Base-by-base conservation (phyloP, 2,888 invertebrate genomes). In the Euzetes globulus region DNA sequence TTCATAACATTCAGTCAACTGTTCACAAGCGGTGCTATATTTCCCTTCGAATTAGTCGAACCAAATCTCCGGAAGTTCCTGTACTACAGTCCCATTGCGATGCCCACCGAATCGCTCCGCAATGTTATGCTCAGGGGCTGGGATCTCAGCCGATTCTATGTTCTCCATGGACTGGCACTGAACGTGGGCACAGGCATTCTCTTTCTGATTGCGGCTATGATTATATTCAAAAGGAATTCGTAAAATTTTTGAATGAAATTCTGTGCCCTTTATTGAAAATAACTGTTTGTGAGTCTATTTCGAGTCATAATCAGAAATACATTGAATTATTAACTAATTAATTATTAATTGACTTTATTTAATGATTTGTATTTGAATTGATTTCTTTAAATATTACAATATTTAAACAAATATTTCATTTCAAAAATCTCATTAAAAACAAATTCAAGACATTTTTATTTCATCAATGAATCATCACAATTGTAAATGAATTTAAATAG, bases 1-100 rank as follows among this genome's bases (percentile, higher is more conserved):
- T 74, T 74, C 27, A 45, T 74, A 19, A 74, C 74, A 71, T 71
- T 74, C 25, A 41, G 52, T 11, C 74, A 74, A 60, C 29, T 74
- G 22, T 74, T 74, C 58, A 45, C 71, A 11, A 33, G 33, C 19
- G 74, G 74, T 22, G n/a, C 68, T n/a, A 47, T 71, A 22, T 74
- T 70, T 70, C 74, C 74, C n/a, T 50, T 71, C 11, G 74, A 74
- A 27, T 52, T 45, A 7, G 71, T 74, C 5, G 19, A 22, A 11
- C 55, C 50, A 1, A 33, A 29, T 6, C 41, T 74, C 17, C 50
- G 55, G 13, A 19, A 70, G 4, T 52, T 45, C 13, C 11, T 70
- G 4, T 71, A 74, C 25, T 74, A 27, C 22, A 55, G 33, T 63
- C 29, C 63, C 1, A 15, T 63, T 4, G 25, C 63, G 17, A 33